Conservation (phyloP, 1,140 invertebrate species). For the Hesperophylax magnus region DNA sequence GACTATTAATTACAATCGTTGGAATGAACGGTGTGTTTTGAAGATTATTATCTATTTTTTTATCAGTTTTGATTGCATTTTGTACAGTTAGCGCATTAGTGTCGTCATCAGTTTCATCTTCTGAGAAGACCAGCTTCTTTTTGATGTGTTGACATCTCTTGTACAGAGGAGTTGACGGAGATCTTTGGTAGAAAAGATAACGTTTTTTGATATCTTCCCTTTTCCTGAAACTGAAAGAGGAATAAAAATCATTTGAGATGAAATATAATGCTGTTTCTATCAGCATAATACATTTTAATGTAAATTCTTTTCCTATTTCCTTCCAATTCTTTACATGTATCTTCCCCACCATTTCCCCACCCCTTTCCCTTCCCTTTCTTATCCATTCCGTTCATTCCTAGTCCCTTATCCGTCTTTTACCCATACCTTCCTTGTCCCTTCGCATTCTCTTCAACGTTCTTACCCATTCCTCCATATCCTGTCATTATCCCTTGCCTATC, state of each 20-base stretch:
- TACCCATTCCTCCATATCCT: too few species aligned
- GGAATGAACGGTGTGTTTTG: background rate
- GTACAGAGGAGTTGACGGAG: conserved; percentile 41
- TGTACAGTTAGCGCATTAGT: background rate
- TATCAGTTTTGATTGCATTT: background rate
- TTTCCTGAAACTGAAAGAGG: conserved; percentile 45
- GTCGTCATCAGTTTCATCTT: conserved; percentile 33
- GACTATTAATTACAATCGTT: conserved; percentile 10
- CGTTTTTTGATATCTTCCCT: conserved; percentile 32
- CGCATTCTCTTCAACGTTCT: too few species aligned
- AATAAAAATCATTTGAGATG: background rate
- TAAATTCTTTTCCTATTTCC: background rate
- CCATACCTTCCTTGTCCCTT: too few species aligned
- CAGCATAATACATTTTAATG: background rate
- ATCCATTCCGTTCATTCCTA: too few species aligned
- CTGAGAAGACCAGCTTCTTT: conserved; percentile 38
- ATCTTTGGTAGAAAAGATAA: conserved; percentile 35
- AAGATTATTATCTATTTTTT: background rate
- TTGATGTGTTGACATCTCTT: conserved; percentile 41
- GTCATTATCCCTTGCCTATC: too few species aligned
- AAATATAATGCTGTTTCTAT: background rate
- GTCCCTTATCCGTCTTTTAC: too few species aligned
- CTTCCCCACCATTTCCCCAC: background rate
- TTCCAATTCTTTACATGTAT: background rate
- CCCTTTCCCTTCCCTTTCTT: background rate